phyloP scores from a whole-genome alignment of 2,797 vertebrate genomes.

The Mus spretus region DNA sequence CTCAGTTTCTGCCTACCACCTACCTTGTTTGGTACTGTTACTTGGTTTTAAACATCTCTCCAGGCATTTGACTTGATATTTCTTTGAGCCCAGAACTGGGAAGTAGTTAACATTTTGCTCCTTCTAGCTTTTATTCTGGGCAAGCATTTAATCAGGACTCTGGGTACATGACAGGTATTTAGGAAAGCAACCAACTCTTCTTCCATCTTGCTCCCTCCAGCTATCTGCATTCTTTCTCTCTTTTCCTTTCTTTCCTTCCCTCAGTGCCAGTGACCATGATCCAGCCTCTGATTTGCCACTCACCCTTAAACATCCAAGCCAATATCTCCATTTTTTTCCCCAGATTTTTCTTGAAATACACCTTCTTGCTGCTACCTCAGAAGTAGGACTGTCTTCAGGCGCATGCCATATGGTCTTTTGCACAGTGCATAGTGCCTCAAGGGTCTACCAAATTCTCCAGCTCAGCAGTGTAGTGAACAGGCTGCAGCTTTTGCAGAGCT shows the following conservation, averaged over 20 bases:
- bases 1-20: neutral
- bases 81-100: neutral
- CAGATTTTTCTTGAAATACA: neutral
- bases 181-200: neutral
- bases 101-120: neutral
- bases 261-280: neutral
- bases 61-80: conserved; percentile 5
- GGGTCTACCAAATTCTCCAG: neutral
- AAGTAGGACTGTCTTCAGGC: neutral
- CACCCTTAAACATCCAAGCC: neutral
- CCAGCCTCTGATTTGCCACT: neutral
- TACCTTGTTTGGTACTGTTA: neutral
- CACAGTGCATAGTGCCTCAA: neutral
- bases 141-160: neutral
- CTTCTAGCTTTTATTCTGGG: neutral
- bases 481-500: neutral
- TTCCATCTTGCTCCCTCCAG: neutral
- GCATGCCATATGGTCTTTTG: neutral
- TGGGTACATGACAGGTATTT: neutral
- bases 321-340: neutral
- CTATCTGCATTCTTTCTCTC: neutral
- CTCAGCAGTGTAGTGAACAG: neutral
- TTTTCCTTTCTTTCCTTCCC: neutral
- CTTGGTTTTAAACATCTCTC: neutral
- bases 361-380: neutral